Evolutionary conservation across 2,797 vertebrate species (phyloP).

Genomic region (Hydrolagus colliei): DNA sequence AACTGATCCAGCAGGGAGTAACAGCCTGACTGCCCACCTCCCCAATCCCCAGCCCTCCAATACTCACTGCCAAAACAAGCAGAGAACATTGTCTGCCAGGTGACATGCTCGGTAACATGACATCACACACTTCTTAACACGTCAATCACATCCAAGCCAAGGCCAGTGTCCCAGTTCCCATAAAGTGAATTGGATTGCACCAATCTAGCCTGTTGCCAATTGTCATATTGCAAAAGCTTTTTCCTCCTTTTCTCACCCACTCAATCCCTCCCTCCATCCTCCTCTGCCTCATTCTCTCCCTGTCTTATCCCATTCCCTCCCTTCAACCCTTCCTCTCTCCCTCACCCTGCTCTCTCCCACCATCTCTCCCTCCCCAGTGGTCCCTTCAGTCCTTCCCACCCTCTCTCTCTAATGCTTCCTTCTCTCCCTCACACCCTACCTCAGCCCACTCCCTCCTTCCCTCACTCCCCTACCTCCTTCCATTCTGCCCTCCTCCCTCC

Average conservation of each 20-base stretch:
- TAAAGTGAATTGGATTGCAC: conserved; percentile 55
- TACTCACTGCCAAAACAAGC: conserved; percentile 59
- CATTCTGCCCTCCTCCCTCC: background rate
- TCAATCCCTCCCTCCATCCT: background rate
- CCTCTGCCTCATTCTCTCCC: background rate
- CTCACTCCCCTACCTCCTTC: background rate
- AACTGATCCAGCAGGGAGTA: conserved; percentile 62
- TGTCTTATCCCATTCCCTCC: background rate
- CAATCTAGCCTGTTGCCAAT: conserved; percentile 44
- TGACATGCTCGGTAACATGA: conserved; percentile 55
- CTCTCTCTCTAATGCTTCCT: background rate
- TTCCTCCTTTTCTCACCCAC: background rate
- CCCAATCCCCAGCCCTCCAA: conserved; percentile 41
- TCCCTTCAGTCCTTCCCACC: background rate
- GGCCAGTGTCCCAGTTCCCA: conserved; percentile 48
- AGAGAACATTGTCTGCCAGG: conserved; percentile 49
- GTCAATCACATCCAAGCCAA: conserved; percentile 45
- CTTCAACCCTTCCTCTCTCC: background rate
- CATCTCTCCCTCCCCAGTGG: background rate
- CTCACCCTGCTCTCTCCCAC: background rate
- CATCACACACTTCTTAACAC: conserved; percentile 61
- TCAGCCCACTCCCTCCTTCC: background rate
- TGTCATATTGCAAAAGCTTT: conserved; percentile 36
- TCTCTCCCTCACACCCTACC: background rate
- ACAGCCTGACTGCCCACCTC: conserved; percentile 43